Evolutionary conservation across 2,888 invertebrate species (phyloP).

Genomic region (Neocrepidodera transversa): DNA sequence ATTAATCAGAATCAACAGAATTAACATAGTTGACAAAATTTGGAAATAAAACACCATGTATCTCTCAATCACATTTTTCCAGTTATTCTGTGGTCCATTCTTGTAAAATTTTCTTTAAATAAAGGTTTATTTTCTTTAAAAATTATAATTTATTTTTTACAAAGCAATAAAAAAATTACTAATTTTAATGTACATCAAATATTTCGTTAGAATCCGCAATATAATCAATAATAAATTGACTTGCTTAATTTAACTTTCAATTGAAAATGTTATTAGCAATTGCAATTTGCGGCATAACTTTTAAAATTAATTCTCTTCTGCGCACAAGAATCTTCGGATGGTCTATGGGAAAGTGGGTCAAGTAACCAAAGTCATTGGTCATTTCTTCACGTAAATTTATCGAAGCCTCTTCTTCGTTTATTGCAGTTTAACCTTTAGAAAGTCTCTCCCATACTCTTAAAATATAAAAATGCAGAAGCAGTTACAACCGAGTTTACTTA

Average conservation of each 20-base stretch:
- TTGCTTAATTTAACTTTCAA: neutral
- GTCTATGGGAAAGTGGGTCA: constrained; percentile 2
- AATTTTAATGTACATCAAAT: too few relatives aligned
- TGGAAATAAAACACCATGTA: too few relatives aligned
- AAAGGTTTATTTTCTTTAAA: too few relatives aligned
- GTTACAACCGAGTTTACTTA: neutral
- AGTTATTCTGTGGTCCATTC: too few relatives aligned
- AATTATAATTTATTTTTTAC: too few relatives aligned
- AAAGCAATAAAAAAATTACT: too few relatives aligned
- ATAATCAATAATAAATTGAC: too few relatives aligned
- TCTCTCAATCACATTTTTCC: too few relatives aligned
- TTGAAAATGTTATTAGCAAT: neutral
- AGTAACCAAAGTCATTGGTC: neutral
- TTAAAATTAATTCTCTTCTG: neutral
- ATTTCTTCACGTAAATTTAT: constrained; percentile 6
- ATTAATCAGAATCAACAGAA: too few relatives aligned
- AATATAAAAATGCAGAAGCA: constrained; percentile 1
- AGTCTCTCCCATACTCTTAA: constrained; percentile 9
- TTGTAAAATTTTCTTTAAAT: too few relatives aligned
- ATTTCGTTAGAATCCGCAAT: too few relatives aligned
- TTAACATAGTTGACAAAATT: too few relatives aligned
- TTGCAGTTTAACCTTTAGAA: constrained; percentile 13
- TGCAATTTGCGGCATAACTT: neutral
- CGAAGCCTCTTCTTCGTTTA: constrained; percentile 4
- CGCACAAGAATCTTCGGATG: neutral